Evolutionary conservation across 2,888 invertebrate species (phyloP).

Genomic region (Drosophila testacea): DNA sequence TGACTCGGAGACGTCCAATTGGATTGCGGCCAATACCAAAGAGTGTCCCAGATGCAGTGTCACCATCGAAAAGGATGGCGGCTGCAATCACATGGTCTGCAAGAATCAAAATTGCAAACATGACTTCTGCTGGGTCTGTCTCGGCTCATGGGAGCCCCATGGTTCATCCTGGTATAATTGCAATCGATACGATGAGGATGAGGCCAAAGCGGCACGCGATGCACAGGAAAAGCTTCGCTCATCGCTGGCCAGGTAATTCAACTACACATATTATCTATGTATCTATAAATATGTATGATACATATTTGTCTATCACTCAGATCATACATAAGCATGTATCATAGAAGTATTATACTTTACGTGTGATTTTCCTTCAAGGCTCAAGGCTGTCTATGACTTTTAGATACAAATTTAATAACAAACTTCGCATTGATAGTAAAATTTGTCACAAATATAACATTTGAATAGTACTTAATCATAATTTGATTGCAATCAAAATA

Average conservation of each 20-base stretch:
- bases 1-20: conserved; percentile 99
- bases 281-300: too few species aligned
- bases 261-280: neutral
- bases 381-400: too few species aligned
- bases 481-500: too few species aligned
- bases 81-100: conserved; percentile 99
- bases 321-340: too few species aligned
- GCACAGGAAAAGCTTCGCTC: conserved; percentile 97
- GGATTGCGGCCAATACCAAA: conserved; percentile 99
- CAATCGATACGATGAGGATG: conserved; percentile 98
- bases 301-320: too few species aligned
- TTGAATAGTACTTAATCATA: too few species aligned
- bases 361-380: too few species aligned
- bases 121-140: conserved; percentile 99
- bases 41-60: conserved; percentile 99
- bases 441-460: too few species aligned
- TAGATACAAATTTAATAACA: too few species aligned
- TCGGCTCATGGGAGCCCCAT: conserved; percentile 99
- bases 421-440: too few species aligned
- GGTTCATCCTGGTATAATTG: conserved; percentile 99
- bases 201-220: conserved; percentile 97
- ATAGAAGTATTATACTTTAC: too few species aligned
- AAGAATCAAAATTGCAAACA: conserved; percentile 99
- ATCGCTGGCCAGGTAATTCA: conserved; percentile 92
- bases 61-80: conserved; percentile 98